These are phyloP conservation scores for Pectinophora gossypiella DNA, from an alignment of 1,140 invertebrate species.

Conservation along the genomic window DNA sequence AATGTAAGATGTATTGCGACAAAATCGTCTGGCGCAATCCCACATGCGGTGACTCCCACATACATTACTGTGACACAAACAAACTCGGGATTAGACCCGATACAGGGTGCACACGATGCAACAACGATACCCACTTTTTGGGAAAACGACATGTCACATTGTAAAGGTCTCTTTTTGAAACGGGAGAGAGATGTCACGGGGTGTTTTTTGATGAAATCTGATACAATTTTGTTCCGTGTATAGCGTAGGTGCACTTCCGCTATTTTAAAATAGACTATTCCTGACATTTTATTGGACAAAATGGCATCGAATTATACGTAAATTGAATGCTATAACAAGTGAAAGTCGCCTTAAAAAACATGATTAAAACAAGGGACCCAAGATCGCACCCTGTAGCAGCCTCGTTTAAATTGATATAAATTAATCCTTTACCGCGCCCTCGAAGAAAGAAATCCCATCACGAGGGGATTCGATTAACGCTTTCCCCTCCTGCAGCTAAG, in stretches of 20 bases:
- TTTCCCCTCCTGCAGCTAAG: constrained; percentile 28
- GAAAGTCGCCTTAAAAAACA: no score
- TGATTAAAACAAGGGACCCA: constrained; percentile 1
- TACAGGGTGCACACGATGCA: background rate
- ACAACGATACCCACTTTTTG: background rate
- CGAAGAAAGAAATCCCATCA: constrained; percentile 74
- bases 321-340: no score
- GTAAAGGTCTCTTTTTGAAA: background rate
- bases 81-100: constrained; percentile 29
- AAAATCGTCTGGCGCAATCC: no score
- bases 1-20: no score
- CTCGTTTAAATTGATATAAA: constrained; percentile 74
- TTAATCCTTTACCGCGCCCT: constrained; percentile 70
- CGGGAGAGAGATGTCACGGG: no score
- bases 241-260: no score
- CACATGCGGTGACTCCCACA: constrained; percentile 53
- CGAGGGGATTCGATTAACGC: constrained; percentile 70
- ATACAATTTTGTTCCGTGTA: no score
- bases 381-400: constrained; percentile 40
- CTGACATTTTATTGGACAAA: no score
- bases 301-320: no score
- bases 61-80: constrained; percentile 53
- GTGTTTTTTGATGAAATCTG: no score
- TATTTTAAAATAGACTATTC: no score
- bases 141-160: background rate